A percentile compares a stretch with the other conserved stretches of the same genome.
Conservation (phyloP, 2,888 invertebrate genomes). For the Eremobia ochroleuca region DNA sequence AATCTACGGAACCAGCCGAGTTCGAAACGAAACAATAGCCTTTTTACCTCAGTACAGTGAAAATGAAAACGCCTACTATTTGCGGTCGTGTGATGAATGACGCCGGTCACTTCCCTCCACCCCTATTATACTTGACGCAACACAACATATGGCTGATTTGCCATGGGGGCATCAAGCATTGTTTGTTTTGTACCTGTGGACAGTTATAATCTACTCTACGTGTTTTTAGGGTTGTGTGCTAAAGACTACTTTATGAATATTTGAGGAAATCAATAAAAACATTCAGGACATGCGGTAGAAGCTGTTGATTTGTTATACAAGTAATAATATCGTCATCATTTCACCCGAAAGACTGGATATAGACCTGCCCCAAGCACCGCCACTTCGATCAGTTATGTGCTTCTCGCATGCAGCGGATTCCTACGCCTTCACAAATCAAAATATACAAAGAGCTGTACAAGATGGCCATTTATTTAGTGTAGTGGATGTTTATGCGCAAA, state of each 20-base stretch:
- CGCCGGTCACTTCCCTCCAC: slow-evolving; percentile 82
- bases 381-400: too few species aligned
- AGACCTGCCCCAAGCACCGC: not conserved
- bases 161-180: slow-evolving; percentile 75
- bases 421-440: not conserved
- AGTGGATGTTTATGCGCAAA: too few species aligned
- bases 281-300: not conserved
- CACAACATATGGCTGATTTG: slow-evolving; percentile 87
- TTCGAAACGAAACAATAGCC: slow-evolving; percentile 61
- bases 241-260: not conserved
- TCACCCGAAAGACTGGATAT: not conserved
- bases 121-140: slow-evolving; percentile 82
- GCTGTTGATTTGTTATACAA: not conserved
- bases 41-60: slow-evolving; percentile 75
- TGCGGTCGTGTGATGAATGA: slow-evolving; percentile 86
- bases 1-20: slow-evolving; percentile 57
- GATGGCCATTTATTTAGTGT: too few species aligned
- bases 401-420: not conserved
- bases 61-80: slow-evolving; percentile 82
- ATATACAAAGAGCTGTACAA: not conserved
- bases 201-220: slow-evolving; percentile 34
- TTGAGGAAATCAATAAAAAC: not conserved
- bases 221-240: slow-evolving; percentile 7
- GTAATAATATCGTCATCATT: not conserved
- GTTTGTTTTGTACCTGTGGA: slow-evolving; percentile 79